Evolutionary conservation across 1,140 invertebrate species (phyloP).

Genomic region (Drosophila malerkotliana): DNA sequence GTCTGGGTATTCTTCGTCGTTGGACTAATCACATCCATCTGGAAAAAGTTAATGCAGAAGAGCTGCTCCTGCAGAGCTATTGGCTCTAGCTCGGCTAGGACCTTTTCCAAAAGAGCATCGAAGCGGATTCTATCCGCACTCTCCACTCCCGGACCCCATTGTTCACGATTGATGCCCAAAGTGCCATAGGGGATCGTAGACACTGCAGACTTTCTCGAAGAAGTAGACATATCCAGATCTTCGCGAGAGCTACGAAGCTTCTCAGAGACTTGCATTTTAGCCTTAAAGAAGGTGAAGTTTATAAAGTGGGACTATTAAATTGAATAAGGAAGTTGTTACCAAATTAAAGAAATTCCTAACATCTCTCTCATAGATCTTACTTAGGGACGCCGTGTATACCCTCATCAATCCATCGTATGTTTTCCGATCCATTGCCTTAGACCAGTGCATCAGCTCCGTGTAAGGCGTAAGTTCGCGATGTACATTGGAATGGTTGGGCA

Average conservation of each 20-base stretch:
- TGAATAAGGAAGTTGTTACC: slow-evolving; percentile 31
- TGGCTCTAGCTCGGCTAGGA: slow-evolving; percentile 94
- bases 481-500: slow-evolving; percentile 91
- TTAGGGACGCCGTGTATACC: slow-evolving; percentile 91
- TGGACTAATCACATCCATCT: slow-evolving; percentile 89
- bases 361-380: slow-evolving; percentile 94
- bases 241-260: slow-evolving; percentile 75
- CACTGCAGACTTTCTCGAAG: slow-evolving; percentile 69
- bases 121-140: slow-evolving; percentile 80
- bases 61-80: slow-evolving; percentile 97
- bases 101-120: slow-evolving; percentile 83
- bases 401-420: slow-evolving; percentile 91
- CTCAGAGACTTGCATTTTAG: slow-evolving; percentile 84
- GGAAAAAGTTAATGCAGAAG: slow-evolving; percentile 97
- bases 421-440: slow-evolving; percentile 92
- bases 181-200: slow-evolving; percentile 79
- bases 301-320: background rate
- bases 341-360: slow-evolving; percentile 91
- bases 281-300: slow-evolving; percentile 68
- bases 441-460: slow-evolving; percentile 95
- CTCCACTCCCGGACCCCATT: slow-evolving; percentile 79
- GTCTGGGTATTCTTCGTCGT: slow-evolving; percentile 86
- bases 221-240: slow-evolving; percentile 76
- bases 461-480: slow-evolving; percentile 94
- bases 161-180: slow-evolving; percentile 77